These are phyloP conservation scores for Machimus atricapillus DNA, from an alignment of 2,888 invertebrate species.

Conservation along the genomic window DNA sequence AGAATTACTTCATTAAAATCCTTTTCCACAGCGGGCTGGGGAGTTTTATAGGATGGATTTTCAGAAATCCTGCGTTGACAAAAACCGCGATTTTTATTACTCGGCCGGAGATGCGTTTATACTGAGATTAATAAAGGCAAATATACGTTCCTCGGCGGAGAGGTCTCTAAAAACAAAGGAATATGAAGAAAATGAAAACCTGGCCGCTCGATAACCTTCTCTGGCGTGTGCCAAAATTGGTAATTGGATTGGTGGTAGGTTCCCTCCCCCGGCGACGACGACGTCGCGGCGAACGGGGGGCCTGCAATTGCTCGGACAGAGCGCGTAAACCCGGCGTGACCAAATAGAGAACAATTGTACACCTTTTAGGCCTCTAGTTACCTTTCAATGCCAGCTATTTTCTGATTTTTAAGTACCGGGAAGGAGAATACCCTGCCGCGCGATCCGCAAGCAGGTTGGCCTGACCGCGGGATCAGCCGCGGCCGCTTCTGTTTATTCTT, in stretches of 20 bases:
- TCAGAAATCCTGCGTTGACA: not conserved
- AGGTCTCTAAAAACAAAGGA: not conserved
- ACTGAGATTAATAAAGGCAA: conserved; percentile 16
- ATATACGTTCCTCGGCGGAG: not conserved
- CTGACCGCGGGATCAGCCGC: not conserved
- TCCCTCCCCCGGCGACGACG: conserved; percentile 31
- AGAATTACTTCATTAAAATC: conserved; percentile 26
- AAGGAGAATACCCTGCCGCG: not conserved
- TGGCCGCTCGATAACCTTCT: conserved; percentile 46
- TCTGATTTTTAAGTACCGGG: conserved; percentile 27
- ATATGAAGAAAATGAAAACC: conserved; percentile 34
- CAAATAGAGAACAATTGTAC: conserved; percentile 50
- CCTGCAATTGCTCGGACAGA: not conserved
- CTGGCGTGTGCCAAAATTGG: conserved; percentile 51
- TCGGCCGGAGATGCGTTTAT: not conserved
- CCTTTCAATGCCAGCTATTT: conserved; percentile 41
- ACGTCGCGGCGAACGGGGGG: not conserved
- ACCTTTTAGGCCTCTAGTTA: conserved; percentile 38
- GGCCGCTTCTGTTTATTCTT: not conserved
- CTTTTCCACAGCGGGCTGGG: not conserved
- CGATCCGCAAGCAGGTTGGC: not conserved
- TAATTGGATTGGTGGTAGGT: conserved; percentile 47
- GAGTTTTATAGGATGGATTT: not conserved
- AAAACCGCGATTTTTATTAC: conserved; percentile 16
- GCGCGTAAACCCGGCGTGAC: conserved; percentile 46